phyloP scores from a whole-genome alignment of 2,888 invertebrate genomes.

The Hypercompe scribonia region DNA sequence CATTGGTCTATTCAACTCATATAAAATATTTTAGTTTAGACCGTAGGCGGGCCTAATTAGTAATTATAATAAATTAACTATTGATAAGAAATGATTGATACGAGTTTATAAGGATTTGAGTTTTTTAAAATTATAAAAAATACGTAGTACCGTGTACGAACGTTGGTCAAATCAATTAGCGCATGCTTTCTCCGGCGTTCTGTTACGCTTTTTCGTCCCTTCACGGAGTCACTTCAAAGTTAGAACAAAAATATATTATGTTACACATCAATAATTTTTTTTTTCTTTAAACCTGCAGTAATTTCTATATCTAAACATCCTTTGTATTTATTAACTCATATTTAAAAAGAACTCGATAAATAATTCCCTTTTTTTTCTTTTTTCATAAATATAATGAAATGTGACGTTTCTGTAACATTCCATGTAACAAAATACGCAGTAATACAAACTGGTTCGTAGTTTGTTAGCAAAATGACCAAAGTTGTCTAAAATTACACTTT shows the following conservation, averaged over 20 bases:
- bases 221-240: neutral
- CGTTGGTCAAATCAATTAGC: neutral
- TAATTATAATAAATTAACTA: neutral
- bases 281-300: too few relatives aligned
- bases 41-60: neutral
- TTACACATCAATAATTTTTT: too few relatives aligned
- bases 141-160: neutral
- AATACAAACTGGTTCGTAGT: neutral
- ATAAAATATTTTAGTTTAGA: neutral
- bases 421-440: neutral
- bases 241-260: too few relatives aligned
- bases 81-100: neutral
- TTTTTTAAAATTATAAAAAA: neutral
- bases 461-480: slow-evolving; percentile 4
- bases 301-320: too few relatives aligned
- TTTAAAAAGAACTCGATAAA: neutral
- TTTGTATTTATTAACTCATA: too few relatives aligned
- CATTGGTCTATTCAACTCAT: neutral
- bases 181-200: neutral
- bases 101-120: neutral
- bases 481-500: neutral
- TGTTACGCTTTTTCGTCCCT: neutral
- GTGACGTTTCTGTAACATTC: neutral
- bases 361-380: neutral
- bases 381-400: neutral